phyloP scores from a whole-genome alignment of 2,888 invertebrate species.

The Drosophila neoperkinsi region DNA sequence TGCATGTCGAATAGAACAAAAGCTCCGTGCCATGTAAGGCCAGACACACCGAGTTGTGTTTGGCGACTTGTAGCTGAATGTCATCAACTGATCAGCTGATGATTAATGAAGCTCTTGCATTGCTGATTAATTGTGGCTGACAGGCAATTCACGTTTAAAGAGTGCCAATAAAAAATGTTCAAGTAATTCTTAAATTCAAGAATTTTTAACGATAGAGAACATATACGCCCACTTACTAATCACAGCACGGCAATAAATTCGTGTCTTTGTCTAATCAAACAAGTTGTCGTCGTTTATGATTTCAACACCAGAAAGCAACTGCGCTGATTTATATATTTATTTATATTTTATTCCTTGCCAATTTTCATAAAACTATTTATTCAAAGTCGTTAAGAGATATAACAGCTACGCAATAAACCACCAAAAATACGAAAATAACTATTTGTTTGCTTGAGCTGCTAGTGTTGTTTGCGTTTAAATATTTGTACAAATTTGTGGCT shows the following conservation, averaged over 20 bases:
- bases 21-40: slow-evolving; percentile 45
- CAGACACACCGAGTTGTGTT: slow-evolving; percentile 15
- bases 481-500: slow-evolving; percentile 27
- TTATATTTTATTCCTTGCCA: slow-evolving; percentile 9
- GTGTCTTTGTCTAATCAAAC: slow-evolving; percentile 29
- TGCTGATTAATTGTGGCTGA: slow-evolving; percentile 58
- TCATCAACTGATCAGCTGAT: slow-evolving; percentile 55
- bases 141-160: slow-evolving; percentile 23
- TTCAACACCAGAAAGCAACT: slow-evolving; percentile 20
- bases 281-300: slow-evolving; percentile 33
- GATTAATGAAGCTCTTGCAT: slow-evolving; percentile 58
- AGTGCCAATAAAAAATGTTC: slow-evolving; percentile 3
- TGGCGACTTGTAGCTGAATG: slow-evolving; percentile 23
- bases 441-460: slow-evolving; percentile 30
- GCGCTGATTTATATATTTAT: slow-evolving; percentile 53
- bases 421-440: slow-evolving; percentile 18
- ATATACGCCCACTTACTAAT: slow-evolving; percentile 28
- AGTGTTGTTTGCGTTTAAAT: slow-evolving; percentile 36
- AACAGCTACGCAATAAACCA: slow-evolving; percentile 3
- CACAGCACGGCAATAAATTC: slow-evolving; percentile 24
- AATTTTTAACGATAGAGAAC: slow-evolving; percentile 4
- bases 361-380: slow-evolving; percentile 38
- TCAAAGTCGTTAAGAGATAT: slow-evolving; percentile 26
- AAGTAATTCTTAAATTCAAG: neutral
- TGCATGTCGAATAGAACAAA: slow-evolving; percentile 27